phyloP scores from a whole-genome alignment of 2,113 vertebrate genomes.

The Danio rerio region DNA sequence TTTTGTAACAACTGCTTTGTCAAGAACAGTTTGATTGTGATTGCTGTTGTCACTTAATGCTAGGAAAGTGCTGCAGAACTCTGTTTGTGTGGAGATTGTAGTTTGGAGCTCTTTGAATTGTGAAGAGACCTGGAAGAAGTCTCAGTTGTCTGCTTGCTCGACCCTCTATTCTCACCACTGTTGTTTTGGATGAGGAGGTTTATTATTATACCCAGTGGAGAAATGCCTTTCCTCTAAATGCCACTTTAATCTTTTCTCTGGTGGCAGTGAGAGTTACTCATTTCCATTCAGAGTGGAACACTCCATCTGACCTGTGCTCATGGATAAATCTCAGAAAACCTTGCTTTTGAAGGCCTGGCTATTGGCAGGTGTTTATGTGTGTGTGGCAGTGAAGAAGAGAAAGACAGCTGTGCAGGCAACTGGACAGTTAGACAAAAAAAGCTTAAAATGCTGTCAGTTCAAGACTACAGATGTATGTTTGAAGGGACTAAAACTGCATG shows the following conservation, averaged over 20 bases:
- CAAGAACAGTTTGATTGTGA: slow-evolving; percentile 3
- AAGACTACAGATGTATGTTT: neutral
- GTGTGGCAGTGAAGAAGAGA: neutral
- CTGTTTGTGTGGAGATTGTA: neutral
- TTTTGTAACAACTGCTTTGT: slow-evolving; percentile 23
- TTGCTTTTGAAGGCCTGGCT: slow-evolving; percentile 30
- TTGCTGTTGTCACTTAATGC: neutral
- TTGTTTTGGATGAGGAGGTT: slow-evolving; percentile 63
- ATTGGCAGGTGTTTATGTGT: slow-evolving; percentile 10
- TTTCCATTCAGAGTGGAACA: slow-evolving; percentile 54
- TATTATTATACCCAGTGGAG: slow-evolving; percentile 68
- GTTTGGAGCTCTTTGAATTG: slow-evolving; percentile 70
- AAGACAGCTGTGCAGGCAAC: neutral
- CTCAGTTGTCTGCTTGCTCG: slow-evolving; percentile 64
- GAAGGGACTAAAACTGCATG: no score
- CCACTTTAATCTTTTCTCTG: slow-evolving; percentile 59
- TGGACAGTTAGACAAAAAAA: neutral
- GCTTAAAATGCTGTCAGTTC: neutral
- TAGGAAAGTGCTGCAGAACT: neutral
- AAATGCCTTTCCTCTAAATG: slow-evolving; percentile 60
- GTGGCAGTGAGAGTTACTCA: slow-evolving; percentile 59
- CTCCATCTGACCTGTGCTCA: slow-evolving; percentile 52
- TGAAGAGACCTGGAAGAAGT: slow-evolving; percentile 70
- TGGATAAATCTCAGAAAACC: slow-evolving; percentile 29
- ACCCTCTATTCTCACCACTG: slow-evolving; percentile 63